Base-by-base conservation (phyloP, 2,888 invertebrate species). In the Theretra japonica region DNA sequence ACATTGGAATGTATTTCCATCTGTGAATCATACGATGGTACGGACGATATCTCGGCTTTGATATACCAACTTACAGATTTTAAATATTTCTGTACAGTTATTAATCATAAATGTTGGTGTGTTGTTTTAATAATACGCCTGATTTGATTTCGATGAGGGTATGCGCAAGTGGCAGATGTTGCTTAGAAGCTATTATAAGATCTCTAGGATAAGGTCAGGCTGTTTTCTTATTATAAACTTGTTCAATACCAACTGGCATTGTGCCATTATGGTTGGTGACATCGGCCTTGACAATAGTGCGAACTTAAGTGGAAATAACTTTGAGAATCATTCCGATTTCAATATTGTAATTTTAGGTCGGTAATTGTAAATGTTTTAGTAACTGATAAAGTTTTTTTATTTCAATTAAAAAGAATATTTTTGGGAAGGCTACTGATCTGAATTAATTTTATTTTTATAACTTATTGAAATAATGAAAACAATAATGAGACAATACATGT, bases 11-110 rank as follows among this genome's bases (percentile, higher is more conserved):
- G 70, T 68, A 70, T 73, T 74, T 74, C 71, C 73, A 72, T 60
- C 70, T 72, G 71, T 80, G 80, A 79, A 41, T 80, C 79, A 78
- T 72, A 59, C 70, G 53, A 58, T 69, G 56, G n/a, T 2, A 7
- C 19, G 60, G 30, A n/a, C 23, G 65, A 25, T 65, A 65, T 48
- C 41, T 23, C 21, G 23, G 60, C n/a, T 19, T 60, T 30, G 60
- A 65, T 65, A 17, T 48, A 48, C 17, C 23, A 48, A 65, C 6
- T 19, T 62, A 62, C 41, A 62, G 33, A 48, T 41, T 65, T 65
- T 48, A 65, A 65, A 65, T 41, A 65, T 48, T 23, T 48, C 30
- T 60, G 60, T 30, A 60, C 1, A 11, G 41, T 41, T 41, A 41
- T 41, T 41, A 41, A 41, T 41, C 41, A 11, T 41, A 53, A 53